Conservation (phyloP, 2,888 invertebrate genomes). For the Drepanosiphum platanoidis region DNA sequence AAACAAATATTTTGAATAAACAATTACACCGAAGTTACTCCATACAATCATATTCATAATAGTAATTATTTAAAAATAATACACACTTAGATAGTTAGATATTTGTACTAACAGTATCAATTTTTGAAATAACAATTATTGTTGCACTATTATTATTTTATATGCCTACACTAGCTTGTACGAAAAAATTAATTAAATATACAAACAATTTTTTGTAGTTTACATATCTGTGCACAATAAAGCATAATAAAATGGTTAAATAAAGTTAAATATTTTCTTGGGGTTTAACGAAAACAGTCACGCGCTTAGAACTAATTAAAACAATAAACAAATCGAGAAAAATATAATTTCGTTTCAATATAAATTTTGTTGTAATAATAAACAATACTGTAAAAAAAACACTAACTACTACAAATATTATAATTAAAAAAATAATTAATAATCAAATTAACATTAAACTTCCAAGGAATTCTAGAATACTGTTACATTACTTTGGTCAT, state of each 20-base stretch:
- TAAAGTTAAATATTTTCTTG: neutral
- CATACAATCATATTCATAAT: too few relatives aligned
- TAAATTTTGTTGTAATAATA: neutral
- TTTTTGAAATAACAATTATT: neutral
- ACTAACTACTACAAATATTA: neutral
- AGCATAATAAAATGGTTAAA: constrained; percentile 1
- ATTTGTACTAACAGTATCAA: neutral
- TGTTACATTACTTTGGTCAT: neutral
- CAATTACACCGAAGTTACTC: too few relatives aligned
- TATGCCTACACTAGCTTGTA: neutral
- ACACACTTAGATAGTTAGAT: too few relatives aligned
- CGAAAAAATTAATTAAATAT: neutral
- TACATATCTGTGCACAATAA: neutral
- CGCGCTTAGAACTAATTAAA: constrained; percentile 39
- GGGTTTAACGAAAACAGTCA: constrained; percentile 29
- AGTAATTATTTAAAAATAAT: too few relatives aligned
- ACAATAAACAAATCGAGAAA: constrained; percentile 47
- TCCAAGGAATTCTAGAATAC: neutral
- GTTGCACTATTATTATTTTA: neutral
- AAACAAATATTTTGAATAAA: too few relatives aligned
- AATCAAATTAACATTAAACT: constrained; percentile 8
- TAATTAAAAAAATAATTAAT: neutral
- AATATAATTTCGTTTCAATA: constrained; percentile 13
- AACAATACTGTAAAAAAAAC: neutral
- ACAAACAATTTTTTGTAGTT: neutral